Percentiles rank a stretch among this genome's conserved stretches.
Conservation (phyloP, 2,797 vertebrate genomes). For the Helostoma temminkii region DNA sequence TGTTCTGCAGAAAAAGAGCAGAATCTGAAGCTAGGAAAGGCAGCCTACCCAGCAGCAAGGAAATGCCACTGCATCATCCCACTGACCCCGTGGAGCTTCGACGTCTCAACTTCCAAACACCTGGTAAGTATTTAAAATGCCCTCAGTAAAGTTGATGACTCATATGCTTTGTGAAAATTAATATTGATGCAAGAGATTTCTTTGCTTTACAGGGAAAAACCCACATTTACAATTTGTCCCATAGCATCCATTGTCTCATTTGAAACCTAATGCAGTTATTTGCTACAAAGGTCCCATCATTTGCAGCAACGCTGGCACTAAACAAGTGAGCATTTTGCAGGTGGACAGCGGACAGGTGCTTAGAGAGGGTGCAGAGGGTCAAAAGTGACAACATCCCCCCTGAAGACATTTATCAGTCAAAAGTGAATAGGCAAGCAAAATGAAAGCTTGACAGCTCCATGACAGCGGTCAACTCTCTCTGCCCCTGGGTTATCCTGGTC, state of each 20-base stretch:
- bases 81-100: slow-evolving; percentile 97
- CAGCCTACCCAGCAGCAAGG: slow-evolving; percentile 97
- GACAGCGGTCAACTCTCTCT: slow-evolving; percentile 67
- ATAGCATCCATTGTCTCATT: slow-evolving; percentile 12
- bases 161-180: not conserved
- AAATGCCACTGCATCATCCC: slow-evolving; percentile 94
- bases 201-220: slow-evolving; percentile 1
- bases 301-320: slow-evolving; percentile 18
- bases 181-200: not conserved
- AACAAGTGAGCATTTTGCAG: slow-evolving; percentile 48
- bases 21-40: slow-evolving; percentile 97
- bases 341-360: slow-evolving; percentile 71
- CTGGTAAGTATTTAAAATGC: slow-evolving; percentile 85
- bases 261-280: slow-evolving; percentile 1
- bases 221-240: not conserved
- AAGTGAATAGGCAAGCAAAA: slow-evolving; percentile 61
- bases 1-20: slow-evolving; percentile 91
- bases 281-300: slow-evolving; percentile 27
- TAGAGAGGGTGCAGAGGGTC: slow-evolving; percentile 56
- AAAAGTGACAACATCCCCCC: slow-evolving; percentile 61
- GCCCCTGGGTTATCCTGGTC: slow-evolving; percentile 68
- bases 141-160: not conserved
- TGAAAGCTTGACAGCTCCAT: slow-evolving; percentile 66
- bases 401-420: slow-evolving; percentile 47
- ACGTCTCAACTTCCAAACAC: slow-evolving; percentile 98